Evolutionary conservation across 2,113 vertebrate genomes (phyloP).

Genomic region (Phainopepla nitens): DNA sequence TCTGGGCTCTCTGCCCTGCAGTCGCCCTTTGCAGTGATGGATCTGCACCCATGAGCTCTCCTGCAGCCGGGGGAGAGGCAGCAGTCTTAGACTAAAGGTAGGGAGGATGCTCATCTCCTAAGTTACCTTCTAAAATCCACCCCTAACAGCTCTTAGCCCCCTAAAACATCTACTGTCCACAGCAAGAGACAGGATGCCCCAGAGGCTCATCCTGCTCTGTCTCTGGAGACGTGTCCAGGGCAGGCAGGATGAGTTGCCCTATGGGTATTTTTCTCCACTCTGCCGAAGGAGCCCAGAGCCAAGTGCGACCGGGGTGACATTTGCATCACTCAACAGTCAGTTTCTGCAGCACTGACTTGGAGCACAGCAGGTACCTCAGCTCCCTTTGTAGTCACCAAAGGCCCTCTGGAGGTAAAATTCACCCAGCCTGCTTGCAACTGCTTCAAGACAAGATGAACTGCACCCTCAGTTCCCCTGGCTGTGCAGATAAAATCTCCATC

Average conservation of each 20-base stretch:
- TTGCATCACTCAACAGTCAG: neutral
- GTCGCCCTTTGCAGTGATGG: neutral
- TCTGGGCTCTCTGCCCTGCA: neutral
- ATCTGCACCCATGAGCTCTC: rapidly evolving
- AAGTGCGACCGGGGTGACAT: neutral
- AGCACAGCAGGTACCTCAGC: neutral
- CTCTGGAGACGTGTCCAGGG: neutral
- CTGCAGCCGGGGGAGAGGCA: neutral
- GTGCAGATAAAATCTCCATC: neutral
- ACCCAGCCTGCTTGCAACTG: neutral
- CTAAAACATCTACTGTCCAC: neutral
- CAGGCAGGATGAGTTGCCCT: neutral
- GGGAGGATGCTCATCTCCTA: neutral
- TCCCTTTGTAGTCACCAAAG: neutral
- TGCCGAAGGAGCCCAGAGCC: neutral
- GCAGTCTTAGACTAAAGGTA: neutral
- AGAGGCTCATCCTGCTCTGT: neutral
- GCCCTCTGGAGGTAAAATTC: constrained; percentile 14
- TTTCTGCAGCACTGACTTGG: neutral
- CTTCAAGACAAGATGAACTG: neutral
- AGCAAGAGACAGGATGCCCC: neutral
- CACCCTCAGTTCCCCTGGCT: neutral
- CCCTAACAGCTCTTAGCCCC: neutral
- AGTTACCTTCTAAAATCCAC: neutral
- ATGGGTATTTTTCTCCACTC: neutral